Base-by-base conservation (phyloP, 92 coral and sea anemone species). In the Zoanthus solanderi region DNA sequence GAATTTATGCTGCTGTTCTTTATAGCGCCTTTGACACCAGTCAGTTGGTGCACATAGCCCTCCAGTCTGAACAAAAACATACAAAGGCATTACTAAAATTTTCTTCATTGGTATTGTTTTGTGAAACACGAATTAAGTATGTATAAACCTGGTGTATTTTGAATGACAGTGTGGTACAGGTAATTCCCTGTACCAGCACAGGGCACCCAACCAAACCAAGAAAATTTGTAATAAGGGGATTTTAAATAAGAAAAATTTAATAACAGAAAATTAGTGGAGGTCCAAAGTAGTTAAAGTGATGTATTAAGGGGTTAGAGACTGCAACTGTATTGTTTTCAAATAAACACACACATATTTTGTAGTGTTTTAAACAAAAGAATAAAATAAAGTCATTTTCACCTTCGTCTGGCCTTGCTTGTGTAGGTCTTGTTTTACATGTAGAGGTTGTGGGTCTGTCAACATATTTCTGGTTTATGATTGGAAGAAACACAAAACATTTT, bases 121-220 rank as follows among this genome's bases (percentile, higher is more conserved):
- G 69, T 78, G 68, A 52, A 78, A 54, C 83, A 78, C 83, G 53
- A 78, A 78, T 78, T 78, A 78, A 78, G 69, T 78, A 78, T 78
- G 83, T 78, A 78, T 78, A 78, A 52, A 52, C 83, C 67, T 78
- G 69, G 81, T 76, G 61, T 76, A 76, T 76, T 76, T 71, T 71
- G 75, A 10, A 71, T 71, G 48, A 71, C 75, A 71, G 47, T 71
- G 75, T 71, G 75, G 75, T 71, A 71, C 75, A 73, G 78, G 57
- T 73, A 73, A 45, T 46, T 73, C 78, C 56, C 78, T 73, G 78
- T 73, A 44, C 78, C 56, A 44, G 54, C 53, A 73, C 78, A 73
- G 30, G 78, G 78, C 78, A 73, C 78, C 31, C 78, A 44, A 46
- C 56, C 54, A 73, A 73, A 73, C 78, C 77, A 34, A 72, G 53